A percentile compares a stretch with the other conserved stretches of the same genome.
Evolutionary conservation across 2,113 vertebrate species (phyloP).

Genomic region (Perca flavescens): DNA sequence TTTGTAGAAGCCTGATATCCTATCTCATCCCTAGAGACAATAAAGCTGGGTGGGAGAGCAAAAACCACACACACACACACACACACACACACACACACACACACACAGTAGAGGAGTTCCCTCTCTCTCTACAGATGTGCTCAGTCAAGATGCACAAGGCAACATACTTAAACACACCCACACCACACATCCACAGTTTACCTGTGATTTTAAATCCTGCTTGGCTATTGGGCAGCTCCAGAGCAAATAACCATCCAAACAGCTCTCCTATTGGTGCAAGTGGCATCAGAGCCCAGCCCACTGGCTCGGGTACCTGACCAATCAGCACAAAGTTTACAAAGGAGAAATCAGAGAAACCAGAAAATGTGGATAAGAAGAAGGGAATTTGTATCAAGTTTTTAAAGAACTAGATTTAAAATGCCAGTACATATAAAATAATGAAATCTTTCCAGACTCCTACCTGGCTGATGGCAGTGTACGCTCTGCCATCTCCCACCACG

Average conservation of each 20-base stretch:
- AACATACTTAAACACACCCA: background rate
- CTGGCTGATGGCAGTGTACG: constrained; percentile 94
- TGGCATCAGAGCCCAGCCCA: constrained; percentile 91
- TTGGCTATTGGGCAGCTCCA: constrained; percentile 90
- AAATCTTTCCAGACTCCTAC: constrained; percentile 32
- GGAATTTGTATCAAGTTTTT: background rate
- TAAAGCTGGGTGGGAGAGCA: constrained; percentile 52
- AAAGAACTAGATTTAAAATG: background rate
- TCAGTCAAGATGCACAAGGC: background rate
- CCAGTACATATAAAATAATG: background rate
- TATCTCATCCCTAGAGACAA: constrained; percentile 71
- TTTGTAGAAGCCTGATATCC: constrained; percentile 65
- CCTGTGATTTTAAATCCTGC: constrained; percentile 93
- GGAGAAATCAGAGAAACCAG: background rate
- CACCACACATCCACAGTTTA: constrained; percentile 71
- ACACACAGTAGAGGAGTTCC: constrained; percentile 39
- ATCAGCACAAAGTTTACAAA: constrained; percentile 1
- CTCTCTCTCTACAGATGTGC: constrained; percentile 33
- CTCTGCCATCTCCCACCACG: constrained; percentile 92
- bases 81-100: constrained; percentile 33
- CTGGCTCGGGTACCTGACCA: constrained; percentile 85
- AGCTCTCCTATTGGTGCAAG: constrained; percentile 91
- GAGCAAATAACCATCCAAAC: constrained; percentile 96
- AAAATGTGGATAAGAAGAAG: background rate
- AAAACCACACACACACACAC: constrained; percentile 39